phyloP scores from a whole-genome alignment of 2,888 invertebrate species.

The Furcula furcula region DNA sequence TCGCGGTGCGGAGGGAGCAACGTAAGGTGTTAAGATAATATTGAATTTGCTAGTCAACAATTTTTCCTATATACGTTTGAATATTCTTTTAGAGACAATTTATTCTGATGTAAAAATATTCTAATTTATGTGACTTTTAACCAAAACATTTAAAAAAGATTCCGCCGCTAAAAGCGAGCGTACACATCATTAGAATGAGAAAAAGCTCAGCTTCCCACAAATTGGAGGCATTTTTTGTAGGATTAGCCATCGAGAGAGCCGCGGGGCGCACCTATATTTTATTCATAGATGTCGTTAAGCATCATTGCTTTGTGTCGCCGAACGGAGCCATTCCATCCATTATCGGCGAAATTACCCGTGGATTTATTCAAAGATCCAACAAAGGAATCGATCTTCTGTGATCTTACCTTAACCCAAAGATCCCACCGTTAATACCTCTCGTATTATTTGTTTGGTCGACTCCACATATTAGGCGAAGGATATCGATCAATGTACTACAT shows the following conservation, averaged over 20 bases:
- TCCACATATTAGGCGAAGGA: too few relatives aligned
- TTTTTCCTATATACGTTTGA: too few relatives aligned
- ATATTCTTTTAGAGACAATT: too few relatives aligned
- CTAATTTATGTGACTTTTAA: too few relatives aligned
- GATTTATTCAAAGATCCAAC: constrained; percentile 1
- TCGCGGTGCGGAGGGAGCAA: too few relatives aligned
- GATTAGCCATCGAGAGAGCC: neutral
- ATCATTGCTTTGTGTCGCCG: neutral
- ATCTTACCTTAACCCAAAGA: neutral
- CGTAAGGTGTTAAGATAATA: too few relatives aligned
- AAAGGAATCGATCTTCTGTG: neutral
- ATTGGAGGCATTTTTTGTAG: constrained; percentile 3
- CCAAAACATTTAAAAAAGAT: neutral
- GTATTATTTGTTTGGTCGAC: neutral
- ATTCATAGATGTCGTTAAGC: constrained; percentile 1
- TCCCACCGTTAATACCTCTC: neutral
- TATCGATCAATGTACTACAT: too few relatives aligned
- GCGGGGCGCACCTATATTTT: neutral
- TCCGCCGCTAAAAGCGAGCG: neutral
- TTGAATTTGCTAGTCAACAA: too few relatives aligned
- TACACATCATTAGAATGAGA: neutral
- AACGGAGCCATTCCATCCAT: neutral
- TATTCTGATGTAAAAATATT: too few relatives aligned
- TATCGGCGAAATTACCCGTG: constrained; percentile 1
- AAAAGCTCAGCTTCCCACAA: neutral